Evolutionary conservation across 2,888 invertebrate genomes (phyloP), one percentile per base, ranked within the genome.

Genomic region (Philaethria dido): DNA sequence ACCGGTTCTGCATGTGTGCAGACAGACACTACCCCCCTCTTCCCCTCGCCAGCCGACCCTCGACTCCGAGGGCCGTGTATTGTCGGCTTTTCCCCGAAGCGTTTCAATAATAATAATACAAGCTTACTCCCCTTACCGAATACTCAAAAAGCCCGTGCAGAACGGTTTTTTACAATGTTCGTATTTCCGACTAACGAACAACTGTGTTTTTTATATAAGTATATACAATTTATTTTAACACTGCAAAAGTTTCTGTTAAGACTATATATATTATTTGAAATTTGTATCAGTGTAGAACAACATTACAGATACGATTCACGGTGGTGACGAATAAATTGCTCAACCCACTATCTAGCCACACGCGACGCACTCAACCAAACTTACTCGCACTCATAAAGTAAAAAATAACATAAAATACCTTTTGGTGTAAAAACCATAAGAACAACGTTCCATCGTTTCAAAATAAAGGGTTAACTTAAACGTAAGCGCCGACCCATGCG

Each of bases 361-460:
- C 89, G 88, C 87, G 85, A 82, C 81, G 84, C 89, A 89, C 79
- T 85, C 82, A 84, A 85, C 88, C 84, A 84, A 81, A 82, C 81
- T 82, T 81, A 77, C 81, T 86, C 85, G 86, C 89, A 89, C 85
- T 79, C 79, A 82, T 88, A 89, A 87, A 92, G 89, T 89, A 90
- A 89, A 92, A 87, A 91, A 89, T 83, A 88, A 89, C 89, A 92
- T 91, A 93, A 94, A 95, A 94, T 95, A 95, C 95, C 95, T 95
- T 95, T 95, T 95, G 89, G 95, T 95, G 94, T 94, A 95, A 94
- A 95, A 95, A 94, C 95, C 95, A 94, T 94, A 95, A 94, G 95
- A 94, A 94, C 95, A 94, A 94, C 95, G 95, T 95, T 95, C 95
- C 95, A 95, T 95, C 94, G 93, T 95, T 94, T 94, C 92, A 93